Evolutionary conservation across 2,888 invertebrate species (phyloP).

Genomic region (Andrena bicolor): DNA sequence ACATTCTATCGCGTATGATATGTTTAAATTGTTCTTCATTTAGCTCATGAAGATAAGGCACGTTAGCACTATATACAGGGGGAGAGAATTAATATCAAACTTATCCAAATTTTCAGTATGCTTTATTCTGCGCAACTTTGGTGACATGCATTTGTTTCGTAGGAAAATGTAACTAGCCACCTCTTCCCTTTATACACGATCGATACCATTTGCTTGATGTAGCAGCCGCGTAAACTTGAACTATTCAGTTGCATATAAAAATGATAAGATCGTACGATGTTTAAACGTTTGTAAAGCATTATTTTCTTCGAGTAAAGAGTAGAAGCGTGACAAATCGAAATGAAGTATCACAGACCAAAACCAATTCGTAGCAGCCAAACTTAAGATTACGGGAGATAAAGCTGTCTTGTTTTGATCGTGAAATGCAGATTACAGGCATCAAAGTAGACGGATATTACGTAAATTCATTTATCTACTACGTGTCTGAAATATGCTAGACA

Average conservation of each 20-base stretch:
- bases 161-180: conserved; percentile 43
- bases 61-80: conserved; percentile 10
- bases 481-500: background rate
- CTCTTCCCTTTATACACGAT: conserved; percentile 26
- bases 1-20: conserved; percentile 1
- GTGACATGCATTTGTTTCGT: conserved; percentile 29
- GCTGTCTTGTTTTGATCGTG: background rate
- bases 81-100: conserved; percentile 25
- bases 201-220: conserved; percentile 36
- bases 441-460: conserved; percentile 1
- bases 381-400: background rate
- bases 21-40: conserved; percentile 15
- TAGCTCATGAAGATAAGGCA: conserved; percentile 2
- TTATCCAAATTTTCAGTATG: conserved; percentile 27
- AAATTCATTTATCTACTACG: background rate
- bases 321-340: background rate
- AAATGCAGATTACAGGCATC: background rate
- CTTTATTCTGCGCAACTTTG: conserved; percentile 39
- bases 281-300: background rate
- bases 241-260: background rate
- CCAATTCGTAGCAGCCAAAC: background rate
- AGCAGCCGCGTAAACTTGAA: conserved; percentile 3
- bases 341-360: background rate
- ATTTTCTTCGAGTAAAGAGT: background rate
- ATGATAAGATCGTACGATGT: background rate